Percentiles rank a stretch among this genome's conserved stretches.
These are phyloP conservation scores for Scolopax bukidnonensis DNA, from an alignment of 2,797 vertebrate genomes.

Conservation along the genomic window DNA sequence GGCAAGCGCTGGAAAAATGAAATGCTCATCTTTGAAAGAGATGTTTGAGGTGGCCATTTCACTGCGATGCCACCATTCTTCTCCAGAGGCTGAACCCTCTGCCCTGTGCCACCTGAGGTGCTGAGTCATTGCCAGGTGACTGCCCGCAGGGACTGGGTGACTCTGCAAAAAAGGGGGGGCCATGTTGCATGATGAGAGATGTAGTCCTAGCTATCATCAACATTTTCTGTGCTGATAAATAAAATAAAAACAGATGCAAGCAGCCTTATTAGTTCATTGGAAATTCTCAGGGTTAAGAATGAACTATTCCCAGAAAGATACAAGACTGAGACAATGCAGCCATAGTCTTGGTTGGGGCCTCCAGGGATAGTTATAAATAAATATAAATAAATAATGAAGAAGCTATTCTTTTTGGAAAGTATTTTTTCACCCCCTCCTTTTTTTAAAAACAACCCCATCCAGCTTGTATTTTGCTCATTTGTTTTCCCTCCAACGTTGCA, in stretches of 20 bases:
- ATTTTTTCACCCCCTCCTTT: neutral
- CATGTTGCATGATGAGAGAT: neutral
- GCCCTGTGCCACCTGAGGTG: accelerated
- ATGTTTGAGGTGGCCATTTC: neutral
- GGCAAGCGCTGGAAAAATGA: neutral
- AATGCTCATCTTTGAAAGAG: neutral
- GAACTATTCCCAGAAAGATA: neutral
- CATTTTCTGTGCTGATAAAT: neutral
- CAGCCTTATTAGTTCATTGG: neutral
- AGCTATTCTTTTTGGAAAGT: neutral
- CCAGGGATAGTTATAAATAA: neutral
- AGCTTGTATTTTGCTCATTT: conserved; percentile 52
- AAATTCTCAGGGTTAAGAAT: neutral
- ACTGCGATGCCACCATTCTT: neutral
- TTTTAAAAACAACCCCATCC: neutral
- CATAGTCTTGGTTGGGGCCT: neutral
- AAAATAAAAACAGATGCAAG: neutral
- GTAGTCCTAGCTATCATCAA: neutral
- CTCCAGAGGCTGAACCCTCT: neutral
- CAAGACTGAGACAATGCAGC: neutral
- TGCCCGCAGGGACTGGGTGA: neutral
- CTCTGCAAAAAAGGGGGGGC: neutral
- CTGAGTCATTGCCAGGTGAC: neutral
- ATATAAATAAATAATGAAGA: neutral
- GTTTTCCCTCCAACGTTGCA: conserved; percentile 32